These are phyloP conservation scores for Lynx canadensis DNA, from an alignment of 2,113 vertebrate genomes.

Conservation along the genomic window DNA sequence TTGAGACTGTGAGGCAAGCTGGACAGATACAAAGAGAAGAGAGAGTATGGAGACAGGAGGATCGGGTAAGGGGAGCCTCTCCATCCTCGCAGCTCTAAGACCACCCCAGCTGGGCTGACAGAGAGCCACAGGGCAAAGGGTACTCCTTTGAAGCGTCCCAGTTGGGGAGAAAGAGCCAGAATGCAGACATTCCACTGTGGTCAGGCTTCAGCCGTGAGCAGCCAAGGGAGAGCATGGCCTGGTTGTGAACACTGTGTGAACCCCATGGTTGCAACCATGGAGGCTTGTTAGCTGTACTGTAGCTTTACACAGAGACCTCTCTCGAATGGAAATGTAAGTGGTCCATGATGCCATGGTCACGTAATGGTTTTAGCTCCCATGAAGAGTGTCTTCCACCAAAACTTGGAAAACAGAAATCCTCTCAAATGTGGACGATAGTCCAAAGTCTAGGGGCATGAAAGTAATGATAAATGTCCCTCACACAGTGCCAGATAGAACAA, in stretches of 20 bases:
- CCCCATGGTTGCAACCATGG: fast-evolving
- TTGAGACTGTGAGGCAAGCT: not conserved
- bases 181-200: fast-evolving
- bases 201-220: not conserved
- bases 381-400: not conserved
- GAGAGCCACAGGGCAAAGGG: not conserved
- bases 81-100: not conserved
- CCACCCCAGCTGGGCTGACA: fast-evolving
- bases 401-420: not conserved
- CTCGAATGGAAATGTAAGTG: fast-evolving
- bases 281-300: fast-evolving
- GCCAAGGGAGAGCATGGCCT: not conserved
- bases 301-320: fast-evolving
- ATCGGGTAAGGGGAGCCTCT: fast-evolving
- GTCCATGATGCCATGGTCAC: fast-evolving
- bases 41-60: not conserved
- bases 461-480: not conserved
- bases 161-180: not conserved
- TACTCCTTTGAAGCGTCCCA: not conserved
- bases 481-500: not conserved
- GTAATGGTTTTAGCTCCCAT: not conserved
- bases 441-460: not conserved
- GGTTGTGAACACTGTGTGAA: fast-evolving
- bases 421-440: not conserved
- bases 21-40: not conserved